Evolutionary conservation across 23 tunicate species (phyloP).

Genomic region (Diplosoma virens): DNA sequence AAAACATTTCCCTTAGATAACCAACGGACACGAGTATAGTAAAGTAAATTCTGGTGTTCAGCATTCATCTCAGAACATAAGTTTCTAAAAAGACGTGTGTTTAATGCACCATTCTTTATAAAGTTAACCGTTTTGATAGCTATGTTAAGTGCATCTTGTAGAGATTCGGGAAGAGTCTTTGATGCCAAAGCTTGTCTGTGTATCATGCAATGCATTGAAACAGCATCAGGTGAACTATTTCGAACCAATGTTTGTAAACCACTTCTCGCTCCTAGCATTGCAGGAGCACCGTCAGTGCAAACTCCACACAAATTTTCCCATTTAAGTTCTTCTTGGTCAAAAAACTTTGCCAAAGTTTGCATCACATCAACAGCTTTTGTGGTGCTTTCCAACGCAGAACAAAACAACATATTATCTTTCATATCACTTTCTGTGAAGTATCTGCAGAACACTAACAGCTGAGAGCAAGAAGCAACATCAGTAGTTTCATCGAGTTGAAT

Average conservation of each 20-base stretch:
- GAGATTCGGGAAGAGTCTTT: no score
- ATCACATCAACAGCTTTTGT: slow-evolving; percentile 39
- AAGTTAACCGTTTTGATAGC: slow-evolving; percentile 59
- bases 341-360: no score
- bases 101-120: no score
- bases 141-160: slow-evolving; percentile 34
- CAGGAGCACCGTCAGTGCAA: no score
- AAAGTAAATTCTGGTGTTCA: slow-evolving; percentile 52
- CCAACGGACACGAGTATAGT: slow-evolving; percentile 49
- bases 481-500: slow-evolving; percentile 47
- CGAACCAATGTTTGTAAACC: slow-evolving; percentile 39
- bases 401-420: no score
- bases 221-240: slow-evolving; percentile 23
- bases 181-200: no score
- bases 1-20: slow-evolving; percentile 31
- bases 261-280: no score
- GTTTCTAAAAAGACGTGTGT: no score
- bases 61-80: no score
- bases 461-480: slow-evolving; percentile 33
- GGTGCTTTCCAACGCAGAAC: slow-evolving; percentile 17
- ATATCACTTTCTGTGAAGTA: no score
- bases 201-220: slow-evolving; percentile 47
- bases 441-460: slow-evolving; percentile 28
- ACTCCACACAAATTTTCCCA: no score
- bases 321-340: slow-evolving; percentile 17